These are phyloP conservation scores for Onychomys arenicola DNA, from an alignment of 2,797 vertebrate genomes.

Conservation along the genomic window DNA sequence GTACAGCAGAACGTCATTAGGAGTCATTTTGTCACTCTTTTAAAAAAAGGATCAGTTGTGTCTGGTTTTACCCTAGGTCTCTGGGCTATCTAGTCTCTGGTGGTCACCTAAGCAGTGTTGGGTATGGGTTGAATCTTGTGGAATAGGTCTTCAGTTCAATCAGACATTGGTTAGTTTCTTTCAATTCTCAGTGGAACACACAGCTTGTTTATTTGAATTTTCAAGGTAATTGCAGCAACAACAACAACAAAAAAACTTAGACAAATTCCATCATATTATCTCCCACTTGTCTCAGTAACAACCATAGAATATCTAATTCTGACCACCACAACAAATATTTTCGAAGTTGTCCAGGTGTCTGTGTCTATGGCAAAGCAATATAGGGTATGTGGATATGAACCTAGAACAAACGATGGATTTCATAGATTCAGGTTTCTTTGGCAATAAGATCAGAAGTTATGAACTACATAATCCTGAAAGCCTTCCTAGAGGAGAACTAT, in stretches of 20 bases:
- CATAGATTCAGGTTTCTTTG: conserved; percentile 65
- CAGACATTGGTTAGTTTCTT: not conserved
- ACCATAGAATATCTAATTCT: conserved; percentile 23
- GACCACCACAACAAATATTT: conserved; percentile 39
- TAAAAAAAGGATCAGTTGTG: not conserved
- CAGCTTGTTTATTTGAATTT: conserved; percentile 49
- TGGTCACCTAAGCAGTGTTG: not conserved
- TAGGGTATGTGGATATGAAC: not conserved
- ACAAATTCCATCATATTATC: conserved; percentile 51
- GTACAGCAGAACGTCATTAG: not conserved
- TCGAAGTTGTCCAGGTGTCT: conserved; percentile 44
- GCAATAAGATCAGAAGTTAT: conserved; percentile 65
- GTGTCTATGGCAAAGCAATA: conserved; percentile 34
- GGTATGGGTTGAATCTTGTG: too few species aligned
- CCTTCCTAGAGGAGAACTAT: conserved; percentile 60
- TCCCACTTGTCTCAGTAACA: conserved; percentile 9
- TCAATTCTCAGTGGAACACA: conserved; percentile 22
- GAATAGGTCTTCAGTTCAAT: not conserved
- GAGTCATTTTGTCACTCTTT: not conserved
- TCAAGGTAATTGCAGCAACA: conserved; percentile 51
- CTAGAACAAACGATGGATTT: conserved; percentile 61
- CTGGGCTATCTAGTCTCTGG: not conserved
- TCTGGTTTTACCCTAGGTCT: not conserved
- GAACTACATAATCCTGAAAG: conserved; percentile 69
- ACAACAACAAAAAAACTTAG: conserved; percentile 34